Conservation (phyloP, 2,888 invertebrate species). For the Euplexia lucipara region DNA sequence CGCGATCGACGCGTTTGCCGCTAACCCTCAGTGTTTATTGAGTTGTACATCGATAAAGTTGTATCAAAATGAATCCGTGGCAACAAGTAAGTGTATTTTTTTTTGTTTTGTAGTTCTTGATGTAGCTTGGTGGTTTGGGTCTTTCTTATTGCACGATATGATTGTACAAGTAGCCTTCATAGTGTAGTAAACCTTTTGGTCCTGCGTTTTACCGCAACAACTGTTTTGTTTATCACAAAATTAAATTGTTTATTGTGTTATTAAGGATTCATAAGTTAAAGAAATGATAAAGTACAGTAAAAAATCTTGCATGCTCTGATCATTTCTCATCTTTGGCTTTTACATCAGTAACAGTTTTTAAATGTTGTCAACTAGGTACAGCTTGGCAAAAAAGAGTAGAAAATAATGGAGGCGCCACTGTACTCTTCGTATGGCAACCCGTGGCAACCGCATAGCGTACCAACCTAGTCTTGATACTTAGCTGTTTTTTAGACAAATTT, state of each 20-base stretch:
- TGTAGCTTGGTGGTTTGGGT: constrained; percentile 44
- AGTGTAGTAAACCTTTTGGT: constrained; percentile 29
- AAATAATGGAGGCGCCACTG: too few species aligned
- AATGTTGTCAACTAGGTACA: too few species aligned
- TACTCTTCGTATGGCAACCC: too few species aligned
- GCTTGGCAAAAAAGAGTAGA: too few species aligned
- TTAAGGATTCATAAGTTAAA: background rate
- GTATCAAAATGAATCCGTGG: constrained; percentile 84
- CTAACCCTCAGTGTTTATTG: constrained; percentile 40
- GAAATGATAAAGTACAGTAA: background rate
- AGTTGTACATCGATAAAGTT: constrained; percentile 35
- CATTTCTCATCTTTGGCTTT: background rate
- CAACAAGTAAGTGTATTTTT: constrained; percentile 78
- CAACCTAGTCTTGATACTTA: too few species aligned
- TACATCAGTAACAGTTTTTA: background rate
- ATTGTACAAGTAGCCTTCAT: constrained; percentile 5
- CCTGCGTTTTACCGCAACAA: constrained; percentile 15
- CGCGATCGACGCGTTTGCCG: constrained; percentile 1
- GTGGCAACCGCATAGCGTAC: too few species aligned
- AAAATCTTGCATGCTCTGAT: background rate
- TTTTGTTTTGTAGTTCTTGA: constrained; percentile 39
- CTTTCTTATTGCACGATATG: constrained; percentile 35
- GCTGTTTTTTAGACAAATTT: too few species aligned
- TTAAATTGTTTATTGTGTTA: background rate
- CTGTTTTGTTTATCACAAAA: constrained; percentile 86